Percentiles rank a stretch among this genome's conserved stretches.
These are phyloP conservation scores for Rhinichthys osculus DNA, from an alignment of 2,797 vertebrate species.

Conservation along the genomic window DNA sequence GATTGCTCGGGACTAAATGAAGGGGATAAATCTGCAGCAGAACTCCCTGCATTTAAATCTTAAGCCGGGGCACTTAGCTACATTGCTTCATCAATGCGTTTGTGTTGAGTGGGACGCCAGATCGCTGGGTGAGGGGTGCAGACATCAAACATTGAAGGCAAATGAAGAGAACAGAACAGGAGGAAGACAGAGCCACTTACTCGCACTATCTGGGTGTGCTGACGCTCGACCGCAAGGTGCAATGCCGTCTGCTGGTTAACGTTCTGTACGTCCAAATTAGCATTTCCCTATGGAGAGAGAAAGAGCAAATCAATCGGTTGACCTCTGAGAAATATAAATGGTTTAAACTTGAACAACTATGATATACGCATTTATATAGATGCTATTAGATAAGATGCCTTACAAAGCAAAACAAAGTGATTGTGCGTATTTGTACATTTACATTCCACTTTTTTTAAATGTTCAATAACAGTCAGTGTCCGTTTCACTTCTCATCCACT, in stretches of 20 bases:
- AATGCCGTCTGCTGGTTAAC: constrained; percentile 98
- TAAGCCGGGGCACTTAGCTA: constrained; percentile 54
- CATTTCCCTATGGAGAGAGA: constrained; percentile 83
- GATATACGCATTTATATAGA: not conserved
- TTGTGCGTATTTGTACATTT: not conserved
- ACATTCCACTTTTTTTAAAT: not conserved
- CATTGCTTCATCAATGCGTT: constrained; percentile 41
- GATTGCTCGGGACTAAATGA: constrained; percentile 64
- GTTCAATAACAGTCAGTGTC: not conserved
- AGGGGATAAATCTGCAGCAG: constrained; percentile 71
- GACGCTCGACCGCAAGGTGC: constrained; percentile 96
- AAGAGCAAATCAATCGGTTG: constrained; percentile 29
- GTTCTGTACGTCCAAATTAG: constrained; percentile 98
- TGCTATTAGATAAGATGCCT: not conserved
- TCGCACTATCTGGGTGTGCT: constrained; percentile 98
- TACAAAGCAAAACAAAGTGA: not conserved
- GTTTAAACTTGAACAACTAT: constrained; percentile 6
- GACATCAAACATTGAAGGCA: not conserved
- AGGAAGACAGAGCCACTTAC: constrained; percentile 74
- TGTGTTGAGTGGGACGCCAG: not conserved
- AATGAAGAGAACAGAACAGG: not conserved
- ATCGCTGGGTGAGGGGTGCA: not conserved
- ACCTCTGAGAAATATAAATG: constrained; percentile 11
- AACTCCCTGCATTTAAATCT: constrained; percentile 67
- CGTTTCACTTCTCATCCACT: not conserved